Evolutionary conservation across 1,140 invertebrate genomes (phyloP), one percentile per base, ranked within the genome.

Genomic region (Zaprionus vittiger): DNA sequence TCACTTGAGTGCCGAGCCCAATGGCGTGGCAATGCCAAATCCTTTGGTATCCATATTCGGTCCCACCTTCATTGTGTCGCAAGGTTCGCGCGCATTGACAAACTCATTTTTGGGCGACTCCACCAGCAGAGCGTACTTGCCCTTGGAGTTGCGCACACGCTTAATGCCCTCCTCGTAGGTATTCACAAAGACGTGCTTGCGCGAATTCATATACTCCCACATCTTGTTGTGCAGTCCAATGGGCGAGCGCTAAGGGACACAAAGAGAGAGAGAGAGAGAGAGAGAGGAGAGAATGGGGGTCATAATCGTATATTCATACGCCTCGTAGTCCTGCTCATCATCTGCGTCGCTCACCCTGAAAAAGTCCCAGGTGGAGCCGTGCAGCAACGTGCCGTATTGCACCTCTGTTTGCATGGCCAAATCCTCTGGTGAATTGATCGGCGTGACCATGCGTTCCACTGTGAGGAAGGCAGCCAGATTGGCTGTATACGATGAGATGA

Each of bases 401-500:
- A 99, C 98, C 93, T 99, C 98, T 6, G 97, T 98, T 94, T 99
- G 98, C 44, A 97, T 96, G 12, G 97, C 96, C n/a, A 99, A 94
- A 94, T 99, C 98, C 92, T 99, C 98, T 7, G 97, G 96, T 5
- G 97, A 97, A 93, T 99, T 98, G 63, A 99, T 98, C 1, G 98
- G 98, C 5, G 97, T 96, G 1, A 98, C 96, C 96, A 99, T 98
- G 64, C 98, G 94, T 93, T 99, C 98, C n/a, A 99, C 97, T 0
- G 98, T 99, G 54, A 98, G 95, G 94, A 99, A 99, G 5, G 99
- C 98, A 2, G 98, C 98, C 67, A 99, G 94, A 93, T 99, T 99
- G 47, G 99, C 98, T 11, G 99, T 99, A 93, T 99, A 99, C 6
- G 98, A 99, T 34, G 98, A 99, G 71, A 99, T 98, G 63, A 99